Evolutionary conservation across 2,113 vertebrate species (phyloP), one percentile per base, ranked within the genome.

Genomic region (Merops nubicus): DNA sequence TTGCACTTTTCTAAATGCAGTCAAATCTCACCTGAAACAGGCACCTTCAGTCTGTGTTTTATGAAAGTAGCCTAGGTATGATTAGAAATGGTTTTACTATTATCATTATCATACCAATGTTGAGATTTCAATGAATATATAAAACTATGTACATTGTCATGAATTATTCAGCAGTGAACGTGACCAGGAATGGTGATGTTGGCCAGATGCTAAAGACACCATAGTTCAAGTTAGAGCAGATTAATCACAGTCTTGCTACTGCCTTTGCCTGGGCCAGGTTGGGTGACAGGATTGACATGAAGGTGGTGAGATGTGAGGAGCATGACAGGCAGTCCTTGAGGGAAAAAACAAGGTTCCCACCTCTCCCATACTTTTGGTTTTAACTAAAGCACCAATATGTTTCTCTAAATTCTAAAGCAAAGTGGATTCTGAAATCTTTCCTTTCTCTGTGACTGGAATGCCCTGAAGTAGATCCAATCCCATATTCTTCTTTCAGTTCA

Each of bases 211-310:
- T 53, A 7, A 83, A 68, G 40, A 26, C 36, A 33, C 4, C 0
- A 1, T 4, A 26, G 31, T 31, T 59, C 18, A 60, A 36, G 38
- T 59, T 29, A 31, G 11, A 62, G 45, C 6, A 64, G 28, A 17
- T 21, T 40, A 29, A 47, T 20, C 48, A 28, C 0, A 0, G 42
- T 29, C 10, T 48, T 26, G 31, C 25, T 68, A 6, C 19, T 73
- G 40, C 22, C 31, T 76, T 50, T 80, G n/a, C 31, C n/a, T 6
- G 5, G 25, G 43, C 53, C 70, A 80, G 45, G 26, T 2, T 72
- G 62, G 48, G 15, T 40, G 43, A 7, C 22, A 33, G 9, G 28
- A 40, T 2, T 60, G 53, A 12, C 8, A 1, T 6, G 75, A 69
- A 62, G 42, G 18, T 43, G 43, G 13, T 2, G 12, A 64, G 45